Base-by-base conservation (phyloP, 1,140 invertebrate species). In the Calycopis cecrops region DNA sequence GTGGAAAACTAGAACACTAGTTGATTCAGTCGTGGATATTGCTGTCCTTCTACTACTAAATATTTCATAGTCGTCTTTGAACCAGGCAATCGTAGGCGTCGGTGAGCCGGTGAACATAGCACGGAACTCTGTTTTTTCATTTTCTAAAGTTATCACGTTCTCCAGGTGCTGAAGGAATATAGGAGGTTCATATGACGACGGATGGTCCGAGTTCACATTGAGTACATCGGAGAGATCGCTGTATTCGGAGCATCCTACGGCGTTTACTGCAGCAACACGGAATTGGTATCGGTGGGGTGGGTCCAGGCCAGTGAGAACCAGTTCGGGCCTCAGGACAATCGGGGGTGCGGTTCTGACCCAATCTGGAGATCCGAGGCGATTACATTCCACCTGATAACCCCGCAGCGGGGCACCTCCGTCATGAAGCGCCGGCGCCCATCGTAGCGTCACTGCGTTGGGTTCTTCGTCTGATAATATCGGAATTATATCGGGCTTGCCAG, bases 321-420 rank as follows among this genome's bases (percentile, higher is more conserved):
- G 86, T 76, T 96, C 93, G 0, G 92, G 92, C 33, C 91, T 89
- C 4, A 87, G 79, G 4, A 95, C 92, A 2, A 94, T 84, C 17
- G 90, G 89, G 8, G 94, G 92, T 8, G 92, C 91, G 1, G 94
- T 92, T 59, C 93, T 90, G 7, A 94, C 90, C 94, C 94, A 96
- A 54, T 94, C 91, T 0, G 93, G 88, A 0, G 93, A 92, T 3
- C 93, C 94, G 35, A 93, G 89, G 42, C 94, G 90, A 51, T 93
- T 91, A 79, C 95, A 94, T 78, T 96, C 94, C 21, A 96, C 93
- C 40, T 94, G 85, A 64, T 95, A 96, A 3, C 94, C 96, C 51
- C 92, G 92, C 62, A 99, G 93, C 9, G 95, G 94, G 7, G 96
- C 94, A 17, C 97, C 97, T 28, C 97, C 97, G 87, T 97, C 95